Evolutionary conservation across 1,140 invertebrate species (phyloP).

Genomic region (Propsilocerus akamusi): DNA sequence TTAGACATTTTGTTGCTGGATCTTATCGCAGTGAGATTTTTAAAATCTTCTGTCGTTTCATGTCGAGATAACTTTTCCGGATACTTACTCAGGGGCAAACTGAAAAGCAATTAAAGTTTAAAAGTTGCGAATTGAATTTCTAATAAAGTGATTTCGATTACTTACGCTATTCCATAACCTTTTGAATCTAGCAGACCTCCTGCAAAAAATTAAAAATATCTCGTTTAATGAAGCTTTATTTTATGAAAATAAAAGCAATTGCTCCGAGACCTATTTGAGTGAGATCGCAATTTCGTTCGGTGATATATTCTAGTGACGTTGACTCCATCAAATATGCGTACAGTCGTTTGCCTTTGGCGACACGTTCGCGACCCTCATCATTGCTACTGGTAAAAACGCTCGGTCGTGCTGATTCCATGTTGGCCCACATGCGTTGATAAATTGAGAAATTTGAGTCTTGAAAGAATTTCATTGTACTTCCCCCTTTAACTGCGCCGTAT

Average conservation of each 20-base stretch:
- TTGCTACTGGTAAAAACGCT: slow-evolving; percentile 55
- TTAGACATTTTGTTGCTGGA: too few species aligned
- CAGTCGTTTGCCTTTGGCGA: slow-evolving; percentile 47
- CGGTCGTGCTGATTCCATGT: slow-evolving; percentile 53
- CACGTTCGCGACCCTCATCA: slow-evolving; percentile 62
- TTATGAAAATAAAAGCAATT: slow-evolving; percentile 54
- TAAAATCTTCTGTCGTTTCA: too few species aligned
- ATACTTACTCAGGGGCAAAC: too few species aligned
- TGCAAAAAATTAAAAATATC: slow-evolving; percentile 36
- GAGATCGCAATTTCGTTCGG: slow-evolving; percentile 79
- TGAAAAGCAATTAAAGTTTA: neutral
- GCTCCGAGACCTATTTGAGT: slow-evolving; percentile 89
- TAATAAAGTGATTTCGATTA: neutral
- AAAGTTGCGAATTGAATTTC: neutral
- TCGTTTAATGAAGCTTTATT: slow-evolving; percentile 53
- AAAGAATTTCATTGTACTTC: slow-evolving; percentile 58
- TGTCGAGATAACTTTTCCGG: too few species aligned
- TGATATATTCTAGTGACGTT: slow-evolving; percentile 75
- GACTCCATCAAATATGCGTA: slow-evolving; percentile 94
- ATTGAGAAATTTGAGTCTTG: slow-evolving; percentile 48
- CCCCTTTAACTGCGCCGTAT: slow-evolving; percentile 61
- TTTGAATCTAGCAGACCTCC: slow-evolving; percentile 33
- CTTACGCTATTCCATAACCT: slow-evolving; percentile 41
- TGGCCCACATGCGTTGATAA: slow-evolving; percentile 39
- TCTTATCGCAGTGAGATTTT: too few species aligned